Conservation (phyloP, 2,797 vertebrate species). For the Catharus ustulatus region DNA sequence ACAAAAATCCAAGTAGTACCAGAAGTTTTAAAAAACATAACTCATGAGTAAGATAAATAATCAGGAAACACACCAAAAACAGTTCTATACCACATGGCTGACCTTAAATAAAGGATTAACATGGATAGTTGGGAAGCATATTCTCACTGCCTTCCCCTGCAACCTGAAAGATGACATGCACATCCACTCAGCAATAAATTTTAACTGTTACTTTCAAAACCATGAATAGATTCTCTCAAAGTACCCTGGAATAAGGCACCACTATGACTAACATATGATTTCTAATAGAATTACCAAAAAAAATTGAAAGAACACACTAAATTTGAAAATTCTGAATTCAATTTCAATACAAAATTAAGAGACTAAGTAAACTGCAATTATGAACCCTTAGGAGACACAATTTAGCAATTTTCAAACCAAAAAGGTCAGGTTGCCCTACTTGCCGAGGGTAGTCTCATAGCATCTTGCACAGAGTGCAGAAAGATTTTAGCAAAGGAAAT, state of each 20-base stretch:
- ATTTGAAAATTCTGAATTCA: neutral
- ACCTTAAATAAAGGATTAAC: neutral
- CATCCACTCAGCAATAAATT: neutral
- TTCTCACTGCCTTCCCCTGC: neutral
- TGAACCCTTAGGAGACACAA: neutral
- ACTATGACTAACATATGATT: neutral
- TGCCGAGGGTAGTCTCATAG: neutral
- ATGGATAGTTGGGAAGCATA: neutral
- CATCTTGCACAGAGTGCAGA: neutral
- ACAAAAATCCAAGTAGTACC: neutral
- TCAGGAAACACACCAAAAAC: neutral
- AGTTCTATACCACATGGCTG: neutral
- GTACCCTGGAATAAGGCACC: neutral
- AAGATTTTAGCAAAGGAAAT: slow-evolving; percentile 9
- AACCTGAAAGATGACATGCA: neutral
- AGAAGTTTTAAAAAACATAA: neutral
- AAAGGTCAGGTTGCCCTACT: neutral
- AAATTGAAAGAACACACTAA: neutral
- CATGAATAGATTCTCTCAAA: neutral
- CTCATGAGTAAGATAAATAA: neutral
- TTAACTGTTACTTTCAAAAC: neutral
- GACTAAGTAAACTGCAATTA: neutral
- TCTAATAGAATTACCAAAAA: neutral
- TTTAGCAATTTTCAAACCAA: neutral
- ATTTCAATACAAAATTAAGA: neutral